These are phyloP conservation scores for Apostichopus leukothele DNA, from an alignment of 53 echinoderm and acorn worm species.

Conservation along the genomic window DNA sequence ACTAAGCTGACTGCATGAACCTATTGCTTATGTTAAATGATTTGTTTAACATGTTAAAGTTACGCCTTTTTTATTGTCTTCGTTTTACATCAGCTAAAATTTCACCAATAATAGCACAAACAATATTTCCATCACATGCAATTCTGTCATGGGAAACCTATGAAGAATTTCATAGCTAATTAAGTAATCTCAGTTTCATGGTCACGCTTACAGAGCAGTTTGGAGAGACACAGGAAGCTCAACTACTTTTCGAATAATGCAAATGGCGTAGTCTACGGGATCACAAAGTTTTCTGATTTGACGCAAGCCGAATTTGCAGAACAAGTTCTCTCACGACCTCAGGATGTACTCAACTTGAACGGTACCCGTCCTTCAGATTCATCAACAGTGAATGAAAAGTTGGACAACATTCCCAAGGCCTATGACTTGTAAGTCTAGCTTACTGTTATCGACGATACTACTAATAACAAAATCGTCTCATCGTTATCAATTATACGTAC, in stretches of 20 bases:
- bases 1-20: no score
- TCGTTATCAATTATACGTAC: no score
- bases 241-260: slow-evolving; percentile 55
- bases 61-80: no score
- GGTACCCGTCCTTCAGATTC: background rate
- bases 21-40: no score
- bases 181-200: no score
- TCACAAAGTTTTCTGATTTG: slow-evolving; percentile 88
- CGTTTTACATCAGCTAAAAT: no score
- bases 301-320: slow-evolving; percentile 74
- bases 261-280: slow-evolving; percentile 75
- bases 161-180: no score
- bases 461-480: no score
- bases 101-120: no score
- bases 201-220: slow-evolving; percentile 61
- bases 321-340: slow-evolving; percentile 55
- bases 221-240: slow-evolving; percentile 61
- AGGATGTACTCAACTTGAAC: background rate
- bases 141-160: no score
- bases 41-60: no score
- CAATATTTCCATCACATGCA: no score
- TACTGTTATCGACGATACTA: background rate
- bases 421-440: slow-evolving; percentile 56
- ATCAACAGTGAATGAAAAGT: background rate
- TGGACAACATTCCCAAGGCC: slow-evolving; percentile 13